Base-by-base conservation (phyloP, 2,797 vertebrate species). In the Pseudochaenichthys georgianus region DNA sequence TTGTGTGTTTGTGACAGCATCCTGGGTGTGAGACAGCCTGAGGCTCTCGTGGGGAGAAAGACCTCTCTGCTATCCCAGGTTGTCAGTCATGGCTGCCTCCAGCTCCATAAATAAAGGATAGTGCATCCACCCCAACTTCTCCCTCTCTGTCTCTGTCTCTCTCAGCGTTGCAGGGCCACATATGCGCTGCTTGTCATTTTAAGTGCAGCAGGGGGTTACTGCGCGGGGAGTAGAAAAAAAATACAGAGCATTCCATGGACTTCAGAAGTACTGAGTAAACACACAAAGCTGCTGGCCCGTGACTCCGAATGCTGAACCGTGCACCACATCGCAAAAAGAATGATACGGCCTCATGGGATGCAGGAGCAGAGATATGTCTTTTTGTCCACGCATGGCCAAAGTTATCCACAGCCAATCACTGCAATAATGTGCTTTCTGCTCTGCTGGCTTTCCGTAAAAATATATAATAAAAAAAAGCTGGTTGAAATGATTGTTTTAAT, bases 31-130 rank as follows among this genome's bases (percentile, higher is more conserved):
- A 80, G 69, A 80, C 77, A 84, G 84, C 82, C 80, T 48, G 64
- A 72, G 68, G 87, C 76, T 57, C 61, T 17, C 15, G 15, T 15
- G 10, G 62, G 57, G 50, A 69, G 73, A 80, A 61, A 77, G 84
- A 81, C 73, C 81, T 85, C 66, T 90, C 73, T 87, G 68, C 85
- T 78, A 69, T 87, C 80, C 82, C 66, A n/a, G 70, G 73, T 84
- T 93, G 90, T 90, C 93, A 92, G 79, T 94, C 90, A 88, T 48
- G 28, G 78, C 54, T 58, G 69, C 77, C 80, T 84, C 78, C 61
- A 70, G 66, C 63, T 68, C 70, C 80, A 91, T 92, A 90, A 94
- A 94, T 93, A 93, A 92, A 89, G 85, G 64, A 93, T 89, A 84
- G 78, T 65, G 83, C 77, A 80, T 78, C 60, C 64, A 67, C 76